Conservation (phyloP, 1,140 invertebrate genomes). For the Drosophila kohkoa region DNA sequence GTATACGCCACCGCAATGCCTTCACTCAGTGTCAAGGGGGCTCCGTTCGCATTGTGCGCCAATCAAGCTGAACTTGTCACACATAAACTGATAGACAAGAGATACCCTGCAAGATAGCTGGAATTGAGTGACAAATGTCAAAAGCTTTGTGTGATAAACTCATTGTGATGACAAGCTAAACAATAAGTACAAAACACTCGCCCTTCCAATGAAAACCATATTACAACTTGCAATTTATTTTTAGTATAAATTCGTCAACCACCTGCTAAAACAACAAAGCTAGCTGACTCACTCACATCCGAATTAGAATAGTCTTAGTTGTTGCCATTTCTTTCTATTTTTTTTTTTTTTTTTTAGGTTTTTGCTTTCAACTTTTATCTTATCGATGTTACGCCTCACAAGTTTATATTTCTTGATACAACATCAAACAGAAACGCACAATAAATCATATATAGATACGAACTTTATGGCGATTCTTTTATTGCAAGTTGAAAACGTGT, state of each 20-base stretch:
- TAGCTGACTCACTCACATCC: slow-evolving; percentile 41
- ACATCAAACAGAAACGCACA: slow-evolving; percentile 64
- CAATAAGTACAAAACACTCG: no score
- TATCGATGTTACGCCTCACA: slow-evolving; percentile 41
- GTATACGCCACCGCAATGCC: slow-evolving; percentile 61
- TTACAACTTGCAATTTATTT: slow-evolving; percentile 40
- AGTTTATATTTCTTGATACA: slow-evolving; percentile 55
- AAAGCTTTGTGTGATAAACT: background rate
- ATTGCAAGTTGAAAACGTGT: slow-evolving; percentile 58
- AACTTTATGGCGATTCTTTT: slow-evolving; percentile 42
- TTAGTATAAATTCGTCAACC: slow-evolving; percentile 7
- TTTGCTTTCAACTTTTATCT: slow-evolving; percentile 51
- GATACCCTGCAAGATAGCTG: slow-evolving; percentile 9
- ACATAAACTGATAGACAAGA: background rate
- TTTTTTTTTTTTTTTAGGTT: background rate
- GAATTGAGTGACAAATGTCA: slow-evolving; percentile 7
- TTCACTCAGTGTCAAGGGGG: slow-evolving; percentile 62
- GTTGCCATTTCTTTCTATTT: slow-evolving; percentile 8
- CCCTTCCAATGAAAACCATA: slow-evolving; percentile 24
- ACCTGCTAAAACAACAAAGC: background rate
- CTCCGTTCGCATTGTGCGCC: slow-evolving; percentile 17
- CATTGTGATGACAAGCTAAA: background rate
- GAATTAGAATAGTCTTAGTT: slow-evolving; percentile 28
- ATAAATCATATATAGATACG: slow-evolving; percentile 60
- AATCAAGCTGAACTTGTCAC: background rate